phyloP scores from a whole-genome alignment of 92 coral and sea anemone genomes.

The Blastomussa wellsi region DNA sequence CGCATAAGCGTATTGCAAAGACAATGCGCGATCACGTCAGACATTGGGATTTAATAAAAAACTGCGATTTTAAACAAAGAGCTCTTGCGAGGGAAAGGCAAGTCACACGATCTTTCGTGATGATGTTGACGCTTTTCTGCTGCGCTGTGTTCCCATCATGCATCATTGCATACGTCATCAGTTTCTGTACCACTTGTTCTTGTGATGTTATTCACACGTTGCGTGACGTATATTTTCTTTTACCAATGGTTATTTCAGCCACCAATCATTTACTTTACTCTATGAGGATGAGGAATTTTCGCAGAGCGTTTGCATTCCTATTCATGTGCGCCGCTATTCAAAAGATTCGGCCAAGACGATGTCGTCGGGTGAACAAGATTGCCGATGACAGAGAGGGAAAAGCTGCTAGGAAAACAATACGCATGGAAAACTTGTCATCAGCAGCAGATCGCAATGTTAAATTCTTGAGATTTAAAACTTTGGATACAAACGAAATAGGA shows the following conservation, averaged over 20 bases:
- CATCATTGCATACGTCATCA: conserved; percentile 16
- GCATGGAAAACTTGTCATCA: neutral
- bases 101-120: conserved; percentile 9
- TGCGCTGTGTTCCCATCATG: conserved; percentile 31
- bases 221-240: conserved; percentile 19
- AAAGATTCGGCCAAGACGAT: neutral
- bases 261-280: conserved; percentile 28
- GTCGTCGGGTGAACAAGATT: neutral
- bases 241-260: conserved; percentile 26
- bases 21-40: conserved; percentile 9
- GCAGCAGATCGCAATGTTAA: neutral
- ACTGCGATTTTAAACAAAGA: neutral
- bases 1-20: conserved; percentile 10
- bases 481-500: neutral
- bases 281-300: conserved; percentile 32
- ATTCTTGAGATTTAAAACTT: neutral
- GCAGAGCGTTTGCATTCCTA: conserved; percentile 21
- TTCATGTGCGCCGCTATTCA: neutral
- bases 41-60: conserved; percentile 5
- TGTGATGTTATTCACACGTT: conserved; percentile 19
- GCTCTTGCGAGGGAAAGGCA: conserved; percentile 7
- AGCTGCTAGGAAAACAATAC: neutral
- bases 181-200: conserved; percentile 24
- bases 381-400: neutral
- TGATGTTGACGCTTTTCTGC: conserved; percentile 26